Conservation (phyloP, 2,797 vertebrate species). For the Leontocebus nigricollis region DNA sequence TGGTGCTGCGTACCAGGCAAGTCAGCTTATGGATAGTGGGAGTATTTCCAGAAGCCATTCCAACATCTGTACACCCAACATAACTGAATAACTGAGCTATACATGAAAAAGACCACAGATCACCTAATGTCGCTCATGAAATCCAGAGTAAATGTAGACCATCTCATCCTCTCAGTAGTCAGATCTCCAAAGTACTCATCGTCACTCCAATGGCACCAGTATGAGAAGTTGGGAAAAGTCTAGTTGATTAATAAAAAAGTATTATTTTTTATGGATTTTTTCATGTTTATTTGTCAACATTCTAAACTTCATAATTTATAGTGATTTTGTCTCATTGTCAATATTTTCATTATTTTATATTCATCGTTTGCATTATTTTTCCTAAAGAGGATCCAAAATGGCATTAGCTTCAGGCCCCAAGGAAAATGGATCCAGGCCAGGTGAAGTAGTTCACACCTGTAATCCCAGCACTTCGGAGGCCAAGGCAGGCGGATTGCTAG, state of each 20-base stretch:
- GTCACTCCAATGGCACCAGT: background rate
- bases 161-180: background rate
- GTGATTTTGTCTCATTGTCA: background rate
- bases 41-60: background rate
- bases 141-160: background rate
- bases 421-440: background rate
- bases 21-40: background rate
- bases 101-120: background rate
- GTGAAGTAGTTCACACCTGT: background rate
- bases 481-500: background rate
- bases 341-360: background rate
- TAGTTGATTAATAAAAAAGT: background rate
- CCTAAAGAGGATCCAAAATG: background rate
- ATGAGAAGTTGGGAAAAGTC: background rate
- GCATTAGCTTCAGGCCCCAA: background rate
- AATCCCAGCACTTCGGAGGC: background rate
- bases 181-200: background rate
- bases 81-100: background rate
- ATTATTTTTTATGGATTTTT: background rate
- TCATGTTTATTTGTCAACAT: background rate
- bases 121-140: background rate
- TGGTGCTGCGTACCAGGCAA: too few species aligned
- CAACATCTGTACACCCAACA: background rate
- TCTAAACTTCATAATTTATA: background rate
- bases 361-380: background rate